These are phyloP conservation scores for Trichogramma pretiosum DNA, from an alignment of 1,140 invertebrate species.

Conservation along the genomic window DNA sequence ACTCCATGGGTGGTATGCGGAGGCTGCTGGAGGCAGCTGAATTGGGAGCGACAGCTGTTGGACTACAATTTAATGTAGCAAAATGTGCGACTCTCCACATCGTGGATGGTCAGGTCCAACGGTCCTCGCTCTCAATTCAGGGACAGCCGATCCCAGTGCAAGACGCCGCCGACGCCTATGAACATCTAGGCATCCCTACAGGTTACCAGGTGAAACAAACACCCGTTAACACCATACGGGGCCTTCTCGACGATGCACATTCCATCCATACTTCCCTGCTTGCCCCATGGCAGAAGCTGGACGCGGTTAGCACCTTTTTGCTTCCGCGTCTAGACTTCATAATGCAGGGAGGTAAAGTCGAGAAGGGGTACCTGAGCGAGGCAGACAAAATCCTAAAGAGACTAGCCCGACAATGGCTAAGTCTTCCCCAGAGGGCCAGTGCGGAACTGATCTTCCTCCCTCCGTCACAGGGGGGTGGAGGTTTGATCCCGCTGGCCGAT, in stretches of 20 bases:
- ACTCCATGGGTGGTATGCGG: not conserved
- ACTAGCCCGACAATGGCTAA: conserved; percentile 24
- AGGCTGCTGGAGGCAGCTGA: not conserved
- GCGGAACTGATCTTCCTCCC: conserved; percentile 23
- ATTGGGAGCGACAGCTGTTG: not conserved
- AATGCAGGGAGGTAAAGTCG: conserved; percentile 20
- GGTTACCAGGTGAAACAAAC: conserved; percentile 24
- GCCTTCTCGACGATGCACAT: conserved; percentile 12
- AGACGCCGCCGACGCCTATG: conserved; percentile 20
- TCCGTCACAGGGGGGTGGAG: conserved; percentile 21
- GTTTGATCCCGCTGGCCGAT: conserved; percentile 22
- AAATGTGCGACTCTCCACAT: not conserved
- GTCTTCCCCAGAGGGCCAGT: conserved; percentile 27
- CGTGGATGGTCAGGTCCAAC: not conserved
- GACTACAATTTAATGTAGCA: not conserved
- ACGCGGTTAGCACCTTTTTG: conserved; percentile 31
- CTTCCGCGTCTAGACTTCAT: conserved; percentile 29
- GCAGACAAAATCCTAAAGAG: conserved; percentile 24
- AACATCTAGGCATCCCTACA: conserved; percentile 28
- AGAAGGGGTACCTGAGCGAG: conserved; percentile 13
- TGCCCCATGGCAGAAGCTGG: conserved; percentile 38
- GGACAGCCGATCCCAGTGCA: conserved; percentile 12
- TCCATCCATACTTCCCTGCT: conserved; percentile 23
- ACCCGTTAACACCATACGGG: conserved; percentile 16
- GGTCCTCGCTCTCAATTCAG: conserved; percentile 11